Conservation (phyloP, 2,888 invertebrate species). For the Cataglyphis altisquamis region DNA sequence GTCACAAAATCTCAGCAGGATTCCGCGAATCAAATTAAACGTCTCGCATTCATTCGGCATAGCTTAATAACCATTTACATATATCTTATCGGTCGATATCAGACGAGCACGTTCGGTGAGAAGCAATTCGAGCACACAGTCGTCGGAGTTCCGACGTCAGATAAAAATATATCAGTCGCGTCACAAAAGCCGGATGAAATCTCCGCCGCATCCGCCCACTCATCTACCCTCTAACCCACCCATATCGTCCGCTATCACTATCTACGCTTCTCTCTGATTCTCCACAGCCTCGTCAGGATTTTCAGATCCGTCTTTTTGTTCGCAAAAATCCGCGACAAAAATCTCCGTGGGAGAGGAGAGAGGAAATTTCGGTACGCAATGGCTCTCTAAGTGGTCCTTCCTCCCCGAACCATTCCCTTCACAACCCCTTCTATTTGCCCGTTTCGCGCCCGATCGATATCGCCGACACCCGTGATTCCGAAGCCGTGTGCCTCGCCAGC, state of each 20-base stretch:
- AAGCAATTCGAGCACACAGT: not conserved
- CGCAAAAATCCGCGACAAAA: constrained; percentile 44
- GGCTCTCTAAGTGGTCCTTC: constrained; percentile 58
- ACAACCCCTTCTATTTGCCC: constrained; percentile 55
- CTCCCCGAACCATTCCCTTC: not conserved
- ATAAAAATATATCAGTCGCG: constrained; percentile 57
- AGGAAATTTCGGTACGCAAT: constrained; percentile 57
- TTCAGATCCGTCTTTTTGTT: constrained; percentile 38
- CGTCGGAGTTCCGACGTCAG: constrained; percentile 36
- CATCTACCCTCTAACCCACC: constrained; percentile 18
- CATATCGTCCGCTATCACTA: constrained; percentile 9
- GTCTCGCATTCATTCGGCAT: not conserved
- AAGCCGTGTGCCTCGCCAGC: constrained; percentile 40
- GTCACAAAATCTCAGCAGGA: not conserved
- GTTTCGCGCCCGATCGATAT: constrained; percentile 57
- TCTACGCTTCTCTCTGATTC: not conserved
- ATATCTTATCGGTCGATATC: constrained; percentile 36
- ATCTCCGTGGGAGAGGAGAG: constrained; percentile 32
- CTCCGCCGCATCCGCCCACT: constrained; percentile 40
- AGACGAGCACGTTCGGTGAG: not conserved
- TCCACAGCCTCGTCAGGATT: constrained; percentile 34
- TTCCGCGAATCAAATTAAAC: not conserved
- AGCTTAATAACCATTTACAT: constrained; percentile 47
- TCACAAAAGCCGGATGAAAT: constrained; percentile 56
- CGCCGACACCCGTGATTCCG: constrained; percentile 56